Evolutionary conservation across 2,797 vertebrate genomes (phyloP).

Genomic region (Eidolon dupreanum): DNA sequence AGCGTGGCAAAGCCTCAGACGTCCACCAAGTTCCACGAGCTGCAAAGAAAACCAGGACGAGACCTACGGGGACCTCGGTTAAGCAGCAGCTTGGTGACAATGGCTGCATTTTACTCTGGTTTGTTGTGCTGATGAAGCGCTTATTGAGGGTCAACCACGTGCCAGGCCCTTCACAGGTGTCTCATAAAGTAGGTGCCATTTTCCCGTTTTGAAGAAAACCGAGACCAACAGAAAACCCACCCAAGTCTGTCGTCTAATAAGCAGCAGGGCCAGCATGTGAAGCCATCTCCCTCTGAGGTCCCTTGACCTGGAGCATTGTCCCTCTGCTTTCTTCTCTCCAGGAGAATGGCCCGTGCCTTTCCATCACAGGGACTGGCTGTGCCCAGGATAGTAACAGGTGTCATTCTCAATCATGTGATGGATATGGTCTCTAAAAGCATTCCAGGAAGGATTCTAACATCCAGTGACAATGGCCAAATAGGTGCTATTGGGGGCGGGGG

Average conservation of each 20-base stretch:
- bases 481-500: not conserved
- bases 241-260: not conserved
- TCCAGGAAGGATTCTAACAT: not conserved
- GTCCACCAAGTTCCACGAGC: accelerated
- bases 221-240: not conserved
- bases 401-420: accelerated
- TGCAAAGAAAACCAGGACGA: no score
- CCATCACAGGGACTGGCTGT: accelerated
- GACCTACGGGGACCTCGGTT: accelerated
- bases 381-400: not conserved
- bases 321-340: not conserved
- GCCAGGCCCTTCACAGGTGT: not conserved
- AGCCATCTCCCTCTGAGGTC: accelerated
- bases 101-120: accelerated
- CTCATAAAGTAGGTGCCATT: not conserved
- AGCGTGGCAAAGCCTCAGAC: no score
- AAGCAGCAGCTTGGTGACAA: not conserved
- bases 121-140: no score
- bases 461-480: accelerated
- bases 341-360: accelerated
- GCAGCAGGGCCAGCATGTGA: not conserved
- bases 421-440: not conserved
- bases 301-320: accelerated
- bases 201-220: not conserved
- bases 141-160: not conserved